Evolutionary conservation across 2,797 vertebrate genomes (phyloP).

Genomic region (Crocodylus rhombifer): DNA sequence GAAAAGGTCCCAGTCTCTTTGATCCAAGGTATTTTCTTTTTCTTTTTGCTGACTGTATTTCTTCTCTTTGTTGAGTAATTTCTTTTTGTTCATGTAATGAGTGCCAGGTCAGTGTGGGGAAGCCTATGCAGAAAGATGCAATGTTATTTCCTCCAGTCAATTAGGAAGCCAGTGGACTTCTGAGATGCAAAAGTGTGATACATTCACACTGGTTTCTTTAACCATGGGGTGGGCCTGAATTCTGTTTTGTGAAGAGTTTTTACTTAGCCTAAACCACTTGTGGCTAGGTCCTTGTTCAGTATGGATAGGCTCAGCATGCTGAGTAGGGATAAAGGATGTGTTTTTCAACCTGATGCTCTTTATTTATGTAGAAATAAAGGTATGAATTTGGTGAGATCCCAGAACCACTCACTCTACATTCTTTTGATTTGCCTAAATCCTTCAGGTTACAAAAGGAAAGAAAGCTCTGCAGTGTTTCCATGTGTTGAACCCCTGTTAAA

Average conservation of each 20-base stretch:
- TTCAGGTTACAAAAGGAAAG: constrained; percentile 35
- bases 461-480: background rate
- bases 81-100: background rate
- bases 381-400: constrained; percentile 33
- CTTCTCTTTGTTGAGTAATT: background rate
- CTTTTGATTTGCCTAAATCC: constrained; percentile 44
- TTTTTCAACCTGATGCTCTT: background rate
- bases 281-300: background rate
- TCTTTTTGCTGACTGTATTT: background rate
- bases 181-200: background rate
- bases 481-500: background rate
- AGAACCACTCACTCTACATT: constrained; percentile 10
- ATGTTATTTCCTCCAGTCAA: background rate
- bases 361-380: background rate
- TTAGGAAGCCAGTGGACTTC: background rate
- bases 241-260: background rate
- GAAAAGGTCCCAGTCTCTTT: background rate
- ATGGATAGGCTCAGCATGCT: background rate
- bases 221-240: background rate
- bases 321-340: background rate
- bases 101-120: background rate
- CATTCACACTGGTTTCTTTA: background rate
- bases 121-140: background rate
- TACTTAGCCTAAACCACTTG: background rate
- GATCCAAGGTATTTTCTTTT: background rate